A percentile compares a stretch with the other conserved stretches of the same genome.
phyloP scores from a whole-genome alignment of 2,888 invertebrate species.

The Lypha dubia region DNA sequence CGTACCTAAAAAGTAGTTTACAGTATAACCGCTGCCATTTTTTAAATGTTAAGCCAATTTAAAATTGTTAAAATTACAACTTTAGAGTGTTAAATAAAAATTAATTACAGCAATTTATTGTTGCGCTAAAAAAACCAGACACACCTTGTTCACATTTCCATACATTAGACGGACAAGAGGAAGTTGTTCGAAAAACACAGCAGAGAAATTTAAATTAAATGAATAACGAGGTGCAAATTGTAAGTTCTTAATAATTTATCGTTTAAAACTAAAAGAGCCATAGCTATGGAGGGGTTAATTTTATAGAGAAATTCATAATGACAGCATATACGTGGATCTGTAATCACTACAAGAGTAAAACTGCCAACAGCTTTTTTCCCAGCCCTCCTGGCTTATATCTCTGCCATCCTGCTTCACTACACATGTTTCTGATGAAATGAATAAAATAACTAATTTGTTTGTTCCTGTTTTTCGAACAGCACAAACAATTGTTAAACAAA shows the following conservation, averaged over 20 bases:
- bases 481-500: conserved; percentile 40
- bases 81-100: conserved; percentile 80
- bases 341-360: no score
- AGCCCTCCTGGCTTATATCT: no score
- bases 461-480: conserved; percentile 32
- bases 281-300: neutral
- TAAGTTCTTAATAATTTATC: neutral
- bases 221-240: conserved; percentile 74
- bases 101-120: conserved; percentile 81
- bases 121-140: conserved; percentile 67
- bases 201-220: conserved; percentile 73
- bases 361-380: neutral
- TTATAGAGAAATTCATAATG: no score
- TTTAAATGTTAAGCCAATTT: conserved; percentile 81
- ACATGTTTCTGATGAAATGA: conserved; percentile 14
- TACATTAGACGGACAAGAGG: neutral
- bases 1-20: conserved; percentile 8
- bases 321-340: no score
- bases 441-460: conserved; percentile 55
- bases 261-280: conserved; percentile 19
- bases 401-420: neutral
- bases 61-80: conserved; percentile 78
- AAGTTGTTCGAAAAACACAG: conserved; percentile 3
- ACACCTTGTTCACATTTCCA: conserved; percentile 13
- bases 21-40: conserved; percentile 77